Evolutionary conservation across 2,888 invertebrate species (phyloP).

Genomic region (Leistus spinibarbis): DNA sequence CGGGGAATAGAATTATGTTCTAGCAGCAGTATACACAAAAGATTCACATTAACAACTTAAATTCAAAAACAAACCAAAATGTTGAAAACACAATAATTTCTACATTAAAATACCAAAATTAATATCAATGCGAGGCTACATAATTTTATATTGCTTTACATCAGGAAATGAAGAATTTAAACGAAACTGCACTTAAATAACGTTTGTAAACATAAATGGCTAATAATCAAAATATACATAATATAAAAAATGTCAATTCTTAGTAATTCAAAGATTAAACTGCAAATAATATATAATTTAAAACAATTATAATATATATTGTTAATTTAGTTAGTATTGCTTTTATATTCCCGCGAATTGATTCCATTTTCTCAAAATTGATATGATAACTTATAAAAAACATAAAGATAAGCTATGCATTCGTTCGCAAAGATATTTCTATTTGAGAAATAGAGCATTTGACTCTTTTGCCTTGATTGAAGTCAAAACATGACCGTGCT

Average conservation of each 20-base stretch:
- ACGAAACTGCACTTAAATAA: too few species aligned
- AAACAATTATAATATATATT: not conserved
- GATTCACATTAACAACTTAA: not conserved
- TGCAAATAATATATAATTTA: not conserved
- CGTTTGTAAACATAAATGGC: not conserved
- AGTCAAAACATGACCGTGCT: too few species aligned
- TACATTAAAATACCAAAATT: not conserved
- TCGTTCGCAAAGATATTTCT: not conserved
- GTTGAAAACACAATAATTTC: not conserved
- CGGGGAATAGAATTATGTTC: slow-evolving; percentile 4
- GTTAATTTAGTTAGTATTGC: not conserved
- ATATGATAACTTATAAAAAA: not conserved
- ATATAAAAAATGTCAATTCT: not conserved
- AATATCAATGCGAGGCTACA: not conserved
- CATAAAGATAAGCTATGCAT: not conserved
- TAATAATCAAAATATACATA: not conserved
- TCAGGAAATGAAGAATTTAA: too few species aligned
- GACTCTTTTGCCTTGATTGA: not conserved
- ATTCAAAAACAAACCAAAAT: not conserved
- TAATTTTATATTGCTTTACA: not conserved
- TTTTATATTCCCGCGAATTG: not conserved
- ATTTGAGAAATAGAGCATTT: not conserved
- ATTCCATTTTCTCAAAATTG: not conserved
- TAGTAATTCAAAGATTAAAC: not conserved
- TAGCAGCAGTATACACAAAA: not conserved